A percentile compares a stretch with the other conserved stretches of the same genome.
phyloP scores from a whole-genome alignment of 64 coral and sea anemone species.

The Porites lutea region DNA sequence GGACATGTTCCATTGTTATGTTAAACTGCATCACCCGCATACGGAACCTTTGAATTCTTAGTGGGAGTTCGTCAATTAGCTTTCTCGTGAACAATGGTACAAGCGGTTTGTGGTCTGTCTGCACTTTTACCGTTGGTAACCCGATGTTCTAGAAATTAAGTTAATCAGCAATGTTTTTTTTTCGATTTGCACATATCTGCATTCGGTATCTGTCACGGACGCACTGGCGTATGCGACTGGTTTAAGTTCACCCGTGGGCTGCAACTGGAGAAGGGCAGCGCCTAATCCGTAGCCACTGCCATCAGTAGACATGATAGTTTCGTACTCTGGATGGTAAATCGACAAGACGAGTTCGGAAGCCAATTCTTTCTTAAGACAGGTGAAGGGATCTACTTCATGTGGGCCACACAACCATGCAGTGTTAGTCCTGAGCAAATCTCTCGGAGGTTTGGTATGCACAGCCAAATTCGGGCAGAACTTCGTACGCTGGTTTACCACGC shows the following conservation, averaged over 20 bases:
- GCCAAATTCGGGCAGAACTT: slow-evolving; percentile 55
- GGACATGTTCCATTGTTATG: not conserved
- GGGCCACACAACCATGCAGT: slow-evolving; percentile 36
- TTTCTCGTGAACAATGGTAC: not conserved
- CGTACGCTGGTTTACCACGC: not conserved
- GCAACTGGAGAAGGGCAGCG: slow-evolving; percentile 55
- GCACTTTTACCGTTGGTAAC: not conserved
- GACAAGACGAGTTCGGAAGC: slow-evolving; percentile 24
- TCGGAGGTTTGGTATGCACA: slow-evolving; percentile 34
- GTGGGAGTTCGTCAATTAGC: slow-evolving; percentile 2
- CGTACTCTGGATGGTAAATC: slow-evolving; percentile 42
- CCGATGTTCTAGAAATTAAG: not conserved
- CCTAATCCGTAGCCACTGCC: slow-evolving; percentile 51
- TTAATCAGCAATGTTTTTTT: not conserved
- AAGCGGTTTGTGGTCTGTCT: slow-evolving; percentile 15
- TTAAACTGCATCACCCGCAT: slow-evolving; percentile 31
- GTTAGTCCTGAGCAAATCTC: slow-evolving; percentile 42
- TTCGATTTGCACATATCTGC: not conserved
- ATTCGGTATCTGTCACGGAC: slow-evolving; percentile 1
- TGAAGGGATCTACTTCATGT: slow-evolving; percentile 41
- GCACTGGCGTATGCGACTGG: slow-evolving; percentile 29
- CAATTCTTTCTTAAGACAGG: slow-evolving; percentile 30
- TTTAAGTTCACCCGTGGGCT: not conserved
- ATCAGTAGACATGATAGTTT: slow-evolving; percentile 58
- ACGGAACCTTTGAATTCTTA: not conserved